These are phyloP conservation scores for Pteronotus mesoamericanus DNA, from an alignment of 2,797 vertebrate genomes.

Conservation along the genomic window DNA sequence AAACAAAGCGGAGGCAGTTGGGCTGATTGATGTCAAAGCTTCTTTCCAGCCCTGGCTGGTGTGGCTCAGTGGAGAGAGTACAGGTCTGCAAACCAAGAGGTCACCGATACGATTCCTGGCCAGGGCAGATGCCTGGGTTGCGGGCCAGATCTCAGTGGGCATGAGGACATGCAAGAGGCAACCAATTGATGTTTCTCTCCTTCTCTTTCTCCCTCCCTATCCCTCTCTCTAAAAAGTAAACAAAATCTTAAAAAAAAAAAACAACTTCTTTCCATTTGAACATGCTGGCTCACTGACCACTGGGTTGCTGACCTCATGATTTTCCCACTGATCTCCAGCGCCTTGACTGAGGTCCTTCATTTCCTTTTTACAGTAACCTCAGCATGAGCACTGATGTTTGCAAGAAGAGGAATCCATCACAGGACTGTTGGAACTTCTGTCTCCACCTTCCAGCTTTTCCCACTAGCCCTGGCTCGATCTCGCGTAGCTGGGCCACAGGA, in stretches of 20 bases:
- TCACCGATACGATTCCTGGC: neutral
- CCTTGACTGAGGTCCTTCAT: neutral
- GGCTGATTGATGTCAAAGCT: neutral
- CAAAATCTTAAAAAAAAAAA: neutral
- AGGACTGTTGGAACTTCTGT: neutral
- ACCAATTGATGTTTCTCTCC: neutral
- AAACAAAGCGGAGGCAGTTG: neutral
- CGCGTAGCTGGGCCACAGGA: too few species aligned
- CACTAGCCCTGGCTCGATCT: neutral
- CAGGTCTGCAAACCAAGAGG: neutral
- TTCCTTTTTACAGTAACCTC: neutral
- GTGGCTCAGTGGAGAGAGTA: neutral
- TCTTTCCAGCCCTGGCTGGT: neutral
- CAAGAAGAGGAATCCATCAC: neutral
- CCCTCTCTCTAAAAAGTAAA: neutral
- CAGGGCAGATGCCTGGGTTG: neutral
- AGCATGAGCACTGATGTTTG: neutral
- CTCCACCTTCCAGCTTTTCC: neutral
- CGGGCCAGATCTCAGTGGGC: neutral
- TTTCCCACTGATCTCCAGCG: neutral
- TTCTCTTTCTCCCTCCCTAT: neutral
- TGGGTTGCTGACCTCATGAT: neutral
- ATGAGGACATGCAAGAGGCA: neutral
- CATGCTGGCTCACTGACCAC: neutral
- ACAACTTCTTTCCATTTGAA: neutral